Percentiles rank a stretch among this genome's conserved stretches.
phyloP scores from a whole-genome alignment of 2,888 invertebrate genomes.

The Fissipunctia ypsillon region DNA sequence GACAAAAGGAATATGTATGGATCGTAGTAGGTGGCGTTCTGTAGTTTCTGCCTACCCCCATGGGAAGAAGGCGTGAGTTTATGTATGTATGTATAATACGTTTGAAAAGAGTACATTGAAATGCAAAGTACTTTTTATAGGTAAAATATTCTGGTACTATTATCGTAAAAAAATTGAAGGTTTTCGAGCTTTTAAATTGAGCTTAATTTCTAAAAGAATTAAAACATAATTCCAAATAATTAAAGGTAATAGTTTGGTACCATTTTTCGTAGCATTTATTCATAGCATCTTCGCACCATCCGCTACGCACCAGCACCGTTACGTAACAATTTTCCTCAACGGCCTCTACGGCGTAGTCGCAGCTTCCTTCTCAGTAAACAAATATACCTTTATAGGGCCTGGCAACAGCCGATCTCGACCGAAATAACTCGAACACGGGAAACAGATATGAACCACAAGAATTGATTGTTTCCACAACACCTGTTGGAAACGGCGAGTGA shows the following conservation, averaged over 20 bases:
- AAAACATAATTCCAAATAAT: neutral
- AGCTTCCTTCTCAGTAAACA: conserved; percentile 2
- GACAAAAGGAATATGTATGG: no score
- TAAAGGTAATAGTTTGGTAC: conserved; percentile 3
- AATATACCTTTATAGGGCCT: conserved; percentile 38
- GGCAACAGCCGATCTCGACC: conserved; percentile 54
- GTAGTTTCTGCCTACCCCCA: no score
- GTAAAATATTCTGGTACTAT: neutral
- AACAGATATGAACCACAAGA: conserved; percentile 53
- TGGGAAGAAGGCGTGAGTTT: no score
- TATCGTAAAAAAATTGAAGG: no score
- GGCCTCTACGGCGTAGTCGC: neutral
- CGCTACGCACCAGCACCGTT: conserved; percentile 2
- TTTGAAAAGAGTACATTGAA: neutral
- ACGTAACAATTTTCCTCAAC: neutral
- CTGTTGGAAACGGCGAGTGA: conserved; percentile 26
- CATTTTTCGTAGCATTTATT: conserved; percentile 30
- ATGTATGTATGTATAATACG: no score
- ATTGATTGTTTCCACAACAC: conserved; percentile 56
- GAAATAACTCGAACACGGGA: conserved; percentile 56
- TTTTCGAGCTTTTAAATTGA: neutral
- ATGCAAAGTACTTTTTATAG: neutral
- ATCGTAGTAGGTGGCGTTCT: no score
- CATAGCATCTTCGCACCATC: neutral
- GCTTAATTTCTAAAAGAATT: neutral